Evolutionary conservation across 30 jellyfish, hydroid and myxozoan genomes (phyloP).

Genomic region (Hydractinia echinata): DNA sequence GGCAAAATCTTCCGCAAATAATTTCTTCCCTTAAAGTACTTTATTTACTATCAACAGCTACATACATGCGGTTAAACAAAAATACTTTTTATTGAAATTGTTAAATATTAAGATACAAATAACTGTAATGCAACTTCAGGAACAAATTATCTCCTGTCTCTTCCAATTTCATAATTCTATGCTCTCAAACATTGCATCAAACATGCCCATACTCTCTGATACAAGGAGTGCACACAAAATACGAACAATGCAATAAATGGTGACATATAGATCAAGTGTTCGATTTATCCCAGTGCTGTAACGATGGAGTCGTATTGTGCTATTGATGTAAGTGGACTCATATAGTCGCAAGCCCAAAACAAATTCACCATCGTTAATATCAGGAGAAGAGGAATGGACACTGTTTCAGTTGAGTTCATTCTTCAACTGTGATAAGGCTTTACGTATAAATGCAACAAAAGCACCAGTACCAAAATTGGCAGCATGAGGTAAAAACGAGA

Average conservation of each 20-base stretch:
- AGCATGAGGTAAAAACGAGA: neutral
- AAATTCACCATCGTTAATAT: neutral
- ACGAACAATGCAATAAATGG: neutral
- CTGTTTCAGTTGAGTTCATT: neutral
- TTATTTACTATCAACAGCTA: too few species aligned
- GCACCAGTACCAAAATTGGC: neutral
- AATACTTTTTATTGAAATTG: too few species aligned
- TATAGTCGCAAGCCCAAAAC: slow-evolving; percentile 6
- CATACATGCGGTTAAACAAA: too few species aligned
- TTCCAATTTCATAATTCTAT: too few species aligned
- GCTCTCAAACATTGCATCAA: too few species aligned
- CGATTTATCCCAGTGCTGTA: neutral
- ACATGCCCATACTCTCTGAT: too few species aligned
- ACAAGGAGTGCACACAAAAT: neutral
- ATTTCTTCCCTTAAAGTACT: too few species aligned
- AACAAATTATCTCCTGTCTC: too few species aligned
- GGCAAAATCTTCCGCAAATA: too few species aligned
- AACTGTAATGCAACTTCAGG: too few species aligned
- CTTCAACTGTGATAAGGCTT: neutral
- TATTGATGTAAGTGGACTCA: neutral
- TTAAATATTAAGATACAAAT: too few species aligned
- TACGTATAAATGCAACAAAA: neutral
- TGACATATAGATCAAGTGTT: neutral
- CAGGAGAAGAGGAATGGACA: neutral
- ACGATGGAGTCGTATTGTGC: neutral